These are phyloP conservation scores for Atta colombica DNA, from an alignment of 1,140 invertebrate species.

Conservation along the genomic window DNA sequence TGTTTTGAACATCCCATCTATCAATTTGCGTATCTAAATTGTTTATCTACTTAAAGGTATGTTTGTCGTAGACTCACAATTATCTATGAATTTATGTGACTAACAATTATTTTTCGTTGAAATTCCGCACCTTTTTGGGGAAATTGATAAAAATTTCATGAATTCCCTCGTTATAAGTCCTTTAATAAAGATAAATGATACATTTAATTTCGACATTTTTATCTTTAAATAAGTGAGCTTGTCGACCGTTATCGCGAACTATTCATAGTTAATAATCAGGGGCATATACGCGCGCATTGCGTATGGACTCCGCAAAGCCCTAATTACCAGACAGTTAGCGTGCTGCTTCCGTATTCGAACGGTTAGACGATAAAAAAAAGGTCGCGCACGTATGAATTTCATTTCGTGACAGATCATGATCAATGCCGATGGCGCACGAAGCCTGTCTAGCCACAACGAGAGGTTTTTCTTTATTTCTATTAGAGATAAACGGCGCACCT, in stretches of 20 bases:
- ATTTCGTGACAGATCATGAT: constrained; percentile 63
- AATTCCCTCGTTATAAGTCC: not conserved
- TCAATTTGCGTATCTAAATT: too few species aligned
- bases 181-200: not conserved
- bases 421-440: constrained; percentile 27
- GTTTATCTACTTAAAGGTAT: too few species aligned
- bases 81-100: not conserved
- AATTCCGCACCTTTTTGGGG: not conserved
- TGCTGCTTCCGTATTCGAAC: constrained; percentile 26
- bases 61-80: not conserved
- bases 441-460: not conserved
- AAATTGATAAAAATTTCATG: not conserved
- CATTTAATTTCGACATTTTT: constrained; percentile 33
- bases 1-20: too few species aligned
- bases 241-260: constrained; percentile 23
- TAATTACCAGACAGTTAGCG: constrained; percentile 50
- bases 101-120: not conserved
- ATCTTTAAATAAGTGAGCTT: constrained; percentile 38
- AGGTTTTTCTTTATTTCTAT: constrained; percentile 37
- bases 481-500: constrained; percentile 32
- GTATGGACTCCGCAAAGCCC: constrained; percentile 21
- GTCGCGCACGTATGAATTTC: constrained; percentile 59
- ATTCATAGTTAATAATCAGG: constrained; percentile 16
- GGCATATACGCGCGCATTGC: constrained; percentile 28
- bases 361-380: constrained; percentile 56